Evolutionary conservation across 2,888 invertebrate genomes (phyloP), one percentile per base, ranked within the genome.

Genomic region (Oligia strigilis): DNA sequence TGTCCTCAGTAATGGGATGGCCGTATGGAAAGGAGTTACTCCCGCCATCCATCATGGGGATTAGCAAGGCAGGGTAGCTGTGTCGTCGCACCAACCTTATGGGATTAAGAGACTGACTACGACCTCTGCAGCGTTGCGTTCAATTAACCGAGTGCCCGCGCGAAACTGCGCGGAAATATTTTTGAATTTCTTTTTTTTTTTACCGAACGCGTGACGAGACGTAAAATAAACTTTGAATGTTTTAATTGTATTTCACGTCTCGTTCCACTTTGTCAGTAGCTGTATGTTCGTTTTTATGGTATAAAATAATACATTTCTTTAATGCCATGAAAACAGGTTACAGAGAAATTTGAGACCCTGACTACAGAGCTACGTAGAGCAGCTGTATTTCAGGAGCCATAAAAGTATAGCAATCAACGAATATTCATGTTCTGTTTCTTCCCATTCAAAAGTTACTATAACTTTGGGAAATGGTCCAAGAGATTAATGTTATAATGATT

Each of bases 41-140:
- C 81, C 87, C 77, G 81, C 84, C 85, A 92, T 94, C 91, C 92
- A 92, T 94, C 94, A 93, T 92, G 86, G 83, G 91, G 92, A 93
- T 94, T 94, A 93, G 90, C 86, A 82, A 75, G 83, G 81, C 87
- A 85, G 88, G 77, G 74, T 88, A 81, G 81, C 72, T 83, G 77
- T 89, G 92, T 93, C 92, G 90, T 85, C 90, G 83, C 85, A 82
- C 83, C 84, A 90, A 90, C 92, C 92, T 91, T 92, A 82, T 87
- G 89, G 93, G 93, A 94, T 93, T 93, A 91, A 87, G 89, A 88
- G 89, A 84, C 88, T 84, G 87, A 81, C 83, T 75, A 76, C 86
- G 89, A 90, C 91, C 92, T 91, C 90, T 90, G 84, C 87, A 80
- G 86, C 86, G 84, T 87, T 86, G 78, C 84, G 85, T 92, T 90